Base-by-base conservation (phyloP, 1,140 invertebrate genomes). In the Hycleus phaleratus region DNA sequence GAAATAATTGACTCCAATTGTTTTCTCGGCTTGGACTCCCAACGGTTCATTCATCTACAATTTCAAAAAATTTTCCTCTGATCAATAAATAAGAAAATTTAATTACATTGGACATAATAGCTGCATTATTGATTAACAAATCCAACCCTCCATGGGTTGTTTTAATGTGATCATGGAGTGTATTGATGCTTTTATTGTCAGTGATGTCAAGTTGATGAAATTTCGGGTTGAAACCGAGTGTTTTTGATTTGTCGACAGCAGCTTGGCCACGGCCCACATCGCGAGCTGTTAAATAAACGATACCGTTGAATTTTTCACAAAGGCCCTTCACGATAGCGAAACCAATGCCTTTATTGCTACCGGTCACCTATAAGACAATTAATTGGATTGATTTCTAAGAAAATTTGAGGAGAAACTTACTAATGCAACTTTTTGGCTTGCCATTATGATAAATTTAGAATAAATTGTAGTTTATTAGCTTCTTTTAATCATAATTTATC, bases 41-140 rank as follows among this genome's bases (percentile, higher is more conserved):
- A 85, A 82, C 2, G 87, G 81, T 55, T 83, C 78, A 54, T 71
- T 70, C 10, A 42, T 11, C 32, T 26, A 24, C 1, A 38, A 42
- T 9, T 24, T 9, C 40, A 42, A 42, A 12, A 12, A 12, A 12
- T 12, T 12, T 42, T 8, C 12, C 12, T 12, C 12, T 12, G 3
- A 2, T 42, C 1, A 42, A 4, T 0, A 42, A 42, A n/a, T 42
- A 7, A 1, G n/a, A 12, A 12, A 12, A 9, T 9, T 12, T 12
- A 12, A 12, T 12, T 62, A 76, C 80, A 68, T 82, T 86, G 68
- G 82, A 91, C 3, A 86, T 85, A 54, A 92, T 91, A 0, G 82
- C 90, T 47, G 90, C 91, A 78, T 94, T 93, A 69, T 93, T 93
- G 0, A 94, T 80, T 9, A 93, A 73, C 32, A 93, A 64, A 77